Conservation (phyloP, 2,113 vertebrate species). For the Petrocephalus microphthalmus region DNA sequence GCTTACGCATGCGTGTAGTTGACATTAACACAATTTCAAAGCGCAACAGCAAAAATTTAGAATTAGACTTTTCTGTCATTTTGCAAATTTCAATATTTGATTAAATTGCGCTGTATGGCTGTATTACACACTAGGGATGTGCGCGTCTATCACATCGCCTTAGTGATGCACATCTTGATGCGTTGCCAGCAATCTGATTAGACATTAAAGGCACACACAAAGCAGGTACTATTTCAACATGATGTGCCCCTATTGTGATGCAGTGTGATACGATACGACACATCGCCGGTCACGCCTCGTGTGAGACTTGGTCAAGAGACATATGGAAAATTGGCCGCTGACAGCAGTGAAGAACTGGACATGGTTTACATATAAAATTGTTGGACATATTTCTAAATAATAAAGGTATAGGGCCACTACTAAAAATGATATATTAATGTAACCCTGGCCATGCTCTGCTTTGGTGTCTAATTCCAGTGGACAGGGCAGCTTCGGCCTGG, state of each 20-base stretch:
- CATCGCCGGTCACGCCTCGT: background rate
- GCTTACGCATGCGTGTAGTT: background rate
- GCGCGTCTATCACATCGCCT: background rate
- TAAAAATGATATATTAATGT: background rate
- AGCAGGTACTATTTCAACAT: background rate
- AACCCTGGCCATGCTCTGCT: background rate
- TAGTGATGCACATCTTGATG: background rate
- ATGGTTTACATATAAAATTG: background rate
- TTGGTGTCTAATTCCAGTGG: background rate
- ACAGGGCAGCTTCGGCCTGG: background rate
- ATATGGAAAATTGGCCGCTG: background rate
- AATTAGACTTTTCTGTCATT: background rate
- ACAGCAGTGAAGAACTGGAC: background rate
- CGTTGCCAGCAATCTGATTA: background rate
- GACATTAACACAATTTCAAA: background rate
- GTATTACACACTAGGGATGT: background rate
- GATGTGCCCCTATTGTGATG: background rate
- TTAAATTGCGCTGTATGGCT: background rate
- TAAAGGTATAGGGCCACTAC: background rate
- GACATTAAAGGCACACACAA: background rate
- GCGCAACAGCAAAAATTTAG: background rate
- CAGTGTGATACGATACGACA: background rate
- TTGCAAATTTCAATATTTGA: background rate
- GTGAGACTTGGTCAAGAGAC: background rate
- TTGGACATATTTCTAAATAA: background rate